phyloP scores from a whole-genome alignment of 64 coral and sea anemone species.

The Stichodactyla helianthus region DNA sequence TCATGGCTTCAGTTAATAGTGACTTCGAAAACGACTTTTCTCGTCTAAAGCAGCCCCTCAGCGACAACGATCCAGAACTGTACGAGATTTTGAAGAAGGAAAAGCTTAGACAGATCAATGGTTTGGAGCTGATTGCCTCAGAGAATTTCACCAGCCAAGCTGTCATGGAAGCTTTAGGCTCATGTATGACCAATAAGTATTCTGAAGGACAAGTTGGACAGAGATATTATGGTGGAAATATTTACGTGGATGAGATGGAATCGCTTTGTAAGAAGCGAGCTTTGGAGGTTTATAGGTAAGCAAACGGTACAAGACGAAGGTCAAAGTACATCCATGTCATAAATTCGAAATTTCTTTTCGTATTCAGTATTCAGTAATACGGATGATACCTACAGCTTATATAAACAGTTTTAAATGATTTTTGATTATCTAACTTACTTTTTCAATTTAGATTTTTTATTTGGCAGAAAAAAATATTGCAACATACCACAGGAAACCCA shows the following conservation, averaged over 20 bases:
- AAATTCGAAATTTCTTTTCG: too few species aligned
- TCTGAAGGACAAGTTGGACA: slow-evolving; percentile 91
- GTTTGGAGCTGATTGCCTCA: slow-evolving; percentile 92
- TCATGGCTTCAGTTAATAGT: slow-evolving; percentile 37
- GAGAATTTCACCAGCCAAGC: slow-evolving; percentile 97
- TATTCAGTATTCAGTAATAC: too few species aligned
- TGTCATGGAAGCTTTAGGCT: slow-evolving; percentile 89
- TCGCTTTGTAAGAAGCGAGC: slow-evolving; percentile 80
- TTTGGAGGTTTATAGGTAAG: slow-evolving; percentile 71
- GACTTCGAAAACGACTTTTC: slow-evolving; percentile 22
- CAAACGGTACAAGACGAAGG: not conserved
- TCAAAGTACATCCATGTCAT: not conserved
- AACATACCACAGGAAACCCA: too few species aligned
- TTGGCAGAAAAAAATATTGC: too few species aligned
- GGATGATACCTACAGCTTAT: not conserved
- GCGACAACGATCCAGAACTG: slow-evolving; percentile 79
- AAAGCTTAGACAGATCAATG: slow-evolving; percentile 80
- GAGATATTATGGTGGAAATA: slow-evolving; percentile 96
- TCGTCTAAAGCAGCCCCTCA: slow-evolving; percentile 54
- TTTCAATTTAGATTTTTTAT: too few species aligned
- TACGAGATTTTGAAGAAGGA: slow-evolving; percentile 96
- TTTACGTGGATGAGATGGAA: slow-evolving; percentile 96
- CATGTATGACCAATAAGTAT: slow-evolving; percentile 97
- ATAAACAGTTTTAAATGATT: not conserved
- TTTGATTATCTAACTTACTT: too few species aligned